Evolutionary conservation across 2,113 vertebrate species (phyloP), one percentile per base, ranked within the genome.

Genomic region (Nesoenas mayeri): DNA sequence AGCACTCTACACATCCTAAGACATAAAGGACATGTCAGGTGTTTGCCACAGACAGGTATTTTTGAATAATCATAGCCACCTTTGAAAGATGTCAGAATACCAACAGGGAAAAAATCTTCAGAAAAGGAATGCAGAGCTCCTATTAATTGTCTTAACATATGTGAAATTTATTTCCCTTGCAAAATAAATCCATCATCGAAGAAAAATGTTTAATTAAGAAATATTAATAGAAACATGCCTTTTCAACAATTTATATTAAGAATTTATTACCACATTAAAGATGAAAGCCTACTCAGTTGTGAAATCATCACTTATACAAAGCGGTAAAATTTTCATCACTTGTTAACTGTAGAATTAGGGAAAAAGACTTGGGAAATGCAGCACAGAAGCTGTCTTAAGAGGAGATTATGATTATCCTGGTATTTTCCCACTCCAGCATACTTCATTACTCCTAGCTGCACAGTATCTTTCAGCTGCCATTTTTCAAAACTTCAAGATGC

Each of bases 131-230:
- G 32, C 17, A 77, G 28, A 82, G 62, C n/a, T 91, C 34, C 56
- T 79, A 83, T 66, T 88, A 91, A 78, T 66, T 88, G 60, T 74
- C 38, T 16, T 78, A 36, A 60, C 38, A 91, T 34, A 93, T 1
- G 3, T 71, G 56, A 83, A 83, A 93, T 80, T 94, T 83, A 92
- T 94, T 91, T 94, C 32, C 67, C 48, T 80, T 88, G 42, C 13
- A 93, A 93, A 93, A 80, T 77, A 94, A 83, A 92, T 86, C 79
- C 48, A 88, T 77, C 56, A 88, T 24, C 62, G 50, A 94, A 64
- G 82, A 89, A 95, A 92, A 88, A 91, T 66, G 31, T 94, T 93
- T 93, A 91, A 94, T 95, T 95, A 93, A 90, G 85, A 83, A 91
- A 42, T 85, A 91, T 90, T 94, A 94, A 95, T 85, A 94, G 85